Conservation (phyloP, 2,888 invertebrate genomes). For the Pristionchus arcanus region DNA sequence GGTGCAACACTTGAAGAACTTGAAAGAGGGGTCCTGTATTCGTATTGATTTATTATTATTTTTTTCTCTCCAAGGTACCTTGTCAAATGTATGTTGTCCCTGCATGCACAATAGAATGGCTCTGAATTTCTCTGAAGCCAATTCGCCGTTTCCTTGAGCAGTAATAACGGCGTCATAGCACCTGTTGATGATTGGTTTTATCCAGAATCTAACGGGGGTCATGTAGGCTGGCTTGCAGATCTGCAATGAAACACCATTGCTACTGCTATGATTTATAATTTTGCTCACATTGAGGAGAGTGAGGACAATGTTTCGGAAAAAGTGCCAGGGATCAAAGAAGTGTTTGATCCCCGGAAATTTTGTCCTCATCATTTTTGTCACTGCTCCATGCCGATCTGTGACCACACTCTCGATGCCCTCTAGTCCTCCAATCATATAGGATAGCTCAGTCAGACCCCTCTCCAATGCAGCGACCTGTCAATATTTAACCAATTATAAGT, state of each 20-base stretch:
- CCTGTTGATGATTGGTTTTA: slow-evolving; percentile 27
- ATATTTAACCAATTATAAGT: background rate
- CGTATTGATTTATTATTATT: background rate
- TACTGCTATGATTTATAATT: background rate
- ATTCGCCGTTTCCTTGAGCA: background rate
- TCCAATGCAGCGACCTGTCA: background rate
- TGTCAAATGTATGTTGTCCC: background rate
- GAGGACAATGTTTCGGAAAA: slow-evolving; percentile 10
- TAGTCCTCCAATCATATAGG: background rate
- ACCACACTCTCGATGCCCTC: background rate
- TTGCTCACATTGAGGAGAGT: too few species aligned
- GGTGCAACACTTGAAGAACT: background rate
- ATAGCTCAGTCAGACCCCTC: background rate
- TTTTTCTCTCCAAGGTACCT: background rate
- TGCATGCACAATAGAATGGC: background rate
- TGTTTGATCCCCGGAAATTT: slow-evolving; percentile 16
- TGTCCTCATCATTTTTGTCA: background rate
- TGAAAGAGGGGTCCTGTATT: background rate
- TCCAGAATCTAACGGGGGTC: background rate
- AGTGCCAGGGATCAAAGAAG: slow-evolving; percentile 30
- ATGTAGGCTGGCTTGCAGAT: background rate
- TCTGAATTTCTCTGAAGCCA: background rate
- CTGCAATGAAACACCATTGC: background rate
- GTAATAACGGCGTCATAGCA: background rate
- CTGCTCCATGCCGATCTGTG: background rate